Evolutionary conservation across 2,113 vertebrate species (phyloP), one percentile per base, ranked within the genome.

Genomic region (Nannobrachium achirus): DNA sequence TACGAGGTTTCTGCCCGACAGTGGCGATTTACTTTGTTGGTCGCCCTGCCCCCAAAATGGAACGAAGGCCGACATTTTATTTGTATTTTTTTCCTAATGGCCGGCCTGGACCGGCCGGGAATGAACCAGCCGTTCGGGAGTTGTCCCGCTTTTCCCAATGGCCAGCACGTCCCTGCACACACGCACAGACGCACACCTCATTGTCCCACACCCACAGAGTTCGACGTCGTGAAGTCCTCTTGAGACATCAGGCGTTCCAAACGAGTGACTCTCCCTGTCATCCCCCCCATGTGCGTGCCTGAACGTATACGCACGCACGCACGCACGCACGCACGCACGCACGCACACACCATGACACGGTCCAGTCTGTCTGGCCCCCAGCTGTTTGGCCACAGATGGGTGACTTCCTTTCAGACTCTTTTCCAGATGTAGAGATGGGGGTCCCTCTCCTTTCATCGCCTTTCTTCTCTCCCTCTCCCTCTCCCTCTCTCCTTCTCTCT

Each of bases 341-440:
- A 55, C 53, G 25, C 53, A 56, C 20, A n/a, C 53, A 56, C 52
- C 70, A 66, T 57, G 71, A 63, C 61, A 60, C 73, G 74, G 79
- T 82, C 78, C 67, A 60, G 46, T 72, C 71, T 65, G 80, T 67
- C 69, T 79, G 80, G 76, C 82, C 80, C 63, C 78, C 82, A 86
- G 86, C 85, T 86, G 80, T 81, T 83, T 80, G 72, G 65, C 76
- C 86, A 75, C 78, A 83, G 74, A 84, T 82, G 80, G 78, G 69
- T 69, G 72, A 59, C 76, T 82, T 88, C 85, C 86, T 85, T 80
- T 83, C 77, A 75, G 76, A 76, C 58, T 56, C 68, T 83, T 65
- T 81, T 83, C 78, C 79, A 84, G 78, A 82, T 83, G 83, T 75
- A 82, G 76, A 6, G 8, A 25, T 56, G 18, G 44, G 15, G 10